Evolutionary conservation across 2,888 invertebrate species (phyloP).

Genomic region (Agriopis leucophaearia): DNA sequence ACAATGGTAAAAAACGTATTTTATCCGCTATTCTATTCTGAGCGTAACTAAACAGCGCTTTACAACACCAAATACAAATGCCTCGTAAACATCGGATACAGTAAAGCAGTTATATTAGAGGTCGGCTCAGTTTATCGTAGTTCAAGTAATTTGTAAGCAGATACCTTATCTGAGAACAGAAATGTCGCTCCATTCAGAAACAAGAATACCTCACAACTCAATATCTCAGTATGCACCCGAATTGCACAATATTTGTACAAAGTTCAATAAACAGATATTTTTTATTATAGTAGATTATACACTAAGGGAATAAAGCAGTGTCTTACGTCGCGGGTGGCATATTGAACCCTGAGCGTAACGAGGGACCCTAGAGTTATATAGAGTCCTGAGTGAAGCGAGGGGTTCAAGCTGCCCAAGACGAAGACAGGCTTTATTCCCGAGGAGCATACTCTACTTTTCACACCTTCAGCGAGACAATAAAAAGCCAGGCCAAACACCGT

Average conservation of each 20-base stretch:
- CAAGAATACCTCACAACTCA: conserved; percentile 38
- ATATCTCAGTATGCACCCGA: conserved; percentile 29
- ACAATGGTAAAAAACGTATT: conserved; percentile 45
- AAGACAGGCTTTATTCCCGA: no score
- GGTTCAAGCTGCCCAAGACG: no score
- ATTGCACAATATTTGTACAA: conserved; percentile 27
- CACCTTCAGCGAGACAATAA: no score
- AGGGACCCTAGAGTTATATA: no score
- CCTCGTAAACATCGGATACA: conserved; percentile 47
- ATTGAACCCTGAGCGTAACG: no score
- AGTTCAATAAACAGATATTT: conserved; percentile 17
- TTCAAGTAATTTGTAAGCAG: conserved; percentile 59
- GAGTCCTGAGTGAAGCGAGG: no score
- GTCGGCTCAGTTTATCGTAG: conserved; percentile 56
- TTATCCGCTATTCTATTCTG: conserved; percentile 42
- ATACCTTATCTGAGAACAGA: conserved; percentile 56
- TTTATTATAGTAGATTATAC: no score
- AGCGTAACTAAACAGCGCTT: conserved; percentile 38
- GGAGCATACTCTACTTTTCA: no score
- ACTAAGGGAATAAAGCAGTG: no score
- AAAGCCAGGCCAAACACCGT: no score
- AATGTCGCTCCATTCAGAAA: conserved; percentile 50
- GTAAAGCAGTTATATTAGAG: conserved; percentile 50
- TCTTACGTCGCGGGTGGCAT: no score
- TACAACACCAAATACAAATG: conserved; percentile 33